Evolutionary conservation across 2,888 invertebrate genomes (phyloP), one percentile per base, ranked within the genome.

Genomic region (Tuberolachnus salignus): DNA sequence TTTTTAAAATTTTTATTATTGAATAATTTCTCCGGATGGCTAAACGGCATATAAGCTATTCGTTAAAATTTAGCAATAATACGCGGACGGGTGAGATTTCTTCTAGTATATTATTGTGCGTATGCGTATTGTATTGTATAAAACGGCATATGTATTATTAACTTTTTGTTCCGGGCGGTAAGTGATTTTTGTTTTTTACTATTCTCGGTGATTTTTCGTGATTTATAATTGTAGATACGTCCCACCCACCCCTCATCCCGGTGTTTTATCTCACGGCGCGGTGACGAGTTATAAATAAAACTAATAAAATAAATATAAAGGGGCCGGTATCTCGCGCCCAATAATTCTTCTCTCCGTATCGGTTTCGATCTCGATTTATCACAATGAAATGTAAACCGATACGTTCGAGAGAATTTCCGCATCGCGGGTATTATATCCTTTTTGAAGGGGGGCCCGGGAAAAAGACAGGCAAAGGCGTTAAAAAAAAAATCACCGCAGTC

Each of bases 401-500:
- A 69, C 51, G 49, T 74, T 49, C 42, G 21, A 69, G 69, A 69
- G 69, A 78, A 78, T 59, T 78, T 78, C 69, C 69, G 51, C 59
- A 19, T 59, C 71, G 55, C 46, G 23, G 10, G 57, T 67, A 42
- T 59, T 78, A 69, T 69, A 49, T 16, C 11, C 21, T 26, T 55
- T 66, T 44, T 16, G 44, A n/a, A 14, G 16, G 23, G 42, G 55
- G 19, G 9, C 34, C 34, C 34, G 49, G 49, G 51, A 74, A 53
- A 61, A 63, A 63, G 21, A 51, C 51, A 51, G 42, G 49, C 69
- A 69, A 78, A 57, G 51, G 78, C 59, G 78, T 49, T 69, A 69
- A 59, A 69, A 59, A 72, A 73, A 73, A 78, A 78, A 78, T 78
- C 78, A 78, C 78, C 69, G 51, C 78, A 51, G 59, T 69, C 69